Percentiles rank a stretch among this genome's conserved stretches.
Evolutionary conservation across 2,797 vertebrate species (phyloP).

Genomic region (Clarias platycephalus): DNA sequence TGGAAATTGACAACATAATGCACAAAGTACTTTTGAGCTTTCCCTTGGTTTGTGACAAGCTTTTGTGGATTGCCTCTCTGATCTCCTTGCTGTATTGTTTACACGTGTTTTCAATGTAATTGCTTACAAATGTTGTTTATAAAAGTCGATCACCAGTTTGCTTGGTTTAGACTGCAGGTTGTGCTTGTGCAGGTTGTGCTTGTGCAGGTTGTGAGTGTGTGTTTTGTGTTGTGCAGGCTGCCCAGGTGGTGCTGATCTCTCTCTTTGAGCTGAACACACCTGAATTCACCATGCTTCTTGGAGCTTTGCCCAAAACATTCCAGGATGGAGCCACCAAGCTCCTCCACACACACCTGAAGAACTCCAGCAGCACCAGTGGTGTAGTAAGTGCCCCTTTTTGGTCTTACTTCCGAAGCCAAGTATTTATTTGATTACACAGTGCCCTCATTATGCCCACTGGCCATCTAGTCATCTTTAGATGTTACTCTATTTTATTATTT

Average conservation of each 20-base stretch:
- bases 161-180: not conserved
- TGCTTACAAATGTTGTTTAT: not conserved
- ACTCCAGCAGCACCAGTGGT: slow-evolving; percentile 84
- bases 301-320: slow-evolving; percentile 91
- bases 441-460: not conserved
- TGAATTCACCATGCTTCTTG: slow-evolving; percentile 92
- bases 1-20: not conserved
- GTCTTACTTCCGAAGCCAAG: not conserved
- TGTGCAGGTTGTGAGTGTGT: not conserved
- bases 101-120: not conserved
- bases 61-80: not conserved
- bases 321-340: slow-evolving; percentile 92
- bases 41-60: not conserved
- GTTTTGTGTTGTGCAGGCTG: slow-evolving; percentile 72
- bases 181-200: not conserved
- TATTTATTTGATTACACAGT: slow-evolving; percentile 1
- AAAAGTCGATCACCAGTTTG: not conserved
- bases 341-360: slow-evolving; percentile 89
- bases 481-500: not conserved
- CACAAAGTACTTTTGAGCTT: not conserved
- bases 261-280: slow-evolving; percentile 90
- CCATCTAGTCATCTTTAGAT: not conserved
- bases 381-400: slow-evolving; percentile 75
- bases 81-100: slow-evolving; percentile 6
- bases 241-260: slow-evolving; percentile 87